Evolutionary conservation across 2,888 invertebrate genomes (phyloP), one percentile per base, ranked within the genome.

Genomic region (Pimpla rufipes): DNA sequence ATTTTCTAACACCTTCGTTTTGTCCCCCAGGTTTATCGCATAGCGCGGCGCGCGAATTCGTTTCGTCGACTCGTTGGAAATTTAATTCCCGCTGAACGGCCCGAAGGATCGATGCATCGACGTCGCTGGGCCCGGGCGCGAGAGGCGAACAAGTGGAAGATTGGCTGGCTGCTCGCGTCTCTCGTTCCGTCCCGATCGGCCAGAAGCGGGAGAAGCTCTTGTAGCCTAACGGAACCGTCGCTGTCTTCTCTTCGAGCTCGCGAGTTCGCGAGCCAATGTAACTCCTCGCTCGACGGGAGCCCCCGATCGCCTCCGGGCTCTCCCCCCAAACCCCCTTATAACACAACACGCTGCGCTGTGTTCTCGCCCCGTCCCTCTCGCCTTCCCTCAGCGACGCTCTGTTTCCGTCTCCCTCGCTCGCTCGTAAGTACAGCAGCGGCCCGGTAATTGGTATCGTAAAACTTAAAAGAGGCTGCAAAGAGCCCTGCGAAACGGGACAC

Each of bases 21-120:
- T n/a, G 16, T 37, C 16, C 37, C 16, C 29, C 16, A 16, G 29
- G 35, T 59, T 37, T 8, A 59, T 59, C 59, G n/a, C 11, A 16
- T n/a, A 59, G 37, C n/a, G 10, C n/a, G 35, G 87, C n/a, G n/a
- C n/a, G n/a, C n/a, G n/a, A n/a, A n/a, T n/a, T 88, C 87, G 88
- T 86, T 89, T 89, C 89, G 86, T 91, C 90, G 90, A 89, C 88
- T 88, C 42, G 47, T 52, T 67, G n/a, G 73, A 71, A 78, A 74
- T 77, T 77, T 77, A 42, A 73, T 81, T 77, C 40, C 68, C 73
- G 10, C 40, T 64, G n/a, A n/a, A n/a, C 35, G 29, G 42, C 55
- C 11, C 45, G 42, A 73, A 45, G 59, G 57, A 85, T 85, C 86
- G 86, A 85, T 84, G 81, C 84, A 85, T 87, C 86, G 86, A 59